Base-by-base conservation (phyloP, 2,888 invertebrate genomes). In the Drosophila parthenogenetica region DNA sequence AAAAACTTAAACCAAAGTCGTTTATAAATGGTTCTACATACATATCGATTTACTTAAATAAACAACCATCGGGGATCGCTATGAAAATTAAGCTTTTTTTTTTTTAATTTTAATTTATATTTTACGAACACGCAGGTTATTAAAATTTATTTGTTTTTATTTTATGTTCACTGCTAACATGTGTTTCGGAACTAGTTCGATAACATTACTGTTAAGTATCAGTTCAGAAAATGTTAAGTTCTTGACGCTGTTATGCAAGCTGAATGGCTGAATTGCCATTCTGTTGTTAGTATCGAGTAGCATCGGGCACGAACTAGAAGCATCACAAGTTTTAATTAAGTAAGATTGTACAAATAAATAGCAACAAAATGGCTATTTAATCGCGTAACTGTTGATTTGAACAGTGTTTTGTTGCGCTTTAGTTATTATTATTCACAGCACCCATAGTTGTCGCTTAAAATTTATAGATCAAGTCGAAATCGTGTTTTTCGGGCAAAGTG, bases 321-420 rank as follows among this genome's bases (percentile, higher is more conserved):
- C 67, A 68, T 75, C 74, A 70, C 69, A 74, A 65, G 65, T 62
- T 66, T 72, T 60, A 74, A 63, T 45, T 74, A 80, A 78, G 64
- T 69, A 53, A 71, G 71, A 53, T 60, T 82, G 35, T 65, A 65
- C 64, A 66, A 74, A 67, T 71, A 75, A 73, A 77, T 54, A 71
- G 50, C 60, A 69, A 73, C 67, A 85, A 85, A 80, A 85, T 85
- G 78, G 80, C 75, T 61, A 59, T 68, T 40, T 14, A 43, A 14
- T 7, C 46, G 42, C 48, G 22, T 19, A n/a, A 60, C 46, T 16
- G 17, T 39, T 35, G 10, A 29, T 37, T 19, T 29, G 3, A 22
- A 11, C 13, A 17, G n/a, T 32, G 39, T 14, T 8, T 25, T 25
- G 11, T 37, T 29, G 13, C 2, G 5, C 32, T 19, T 0, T 29